Evolutionary conservation across 2,888 invertebrate genomes (phyloP).

Genomic region (Caradrina kadenii): DNA sequence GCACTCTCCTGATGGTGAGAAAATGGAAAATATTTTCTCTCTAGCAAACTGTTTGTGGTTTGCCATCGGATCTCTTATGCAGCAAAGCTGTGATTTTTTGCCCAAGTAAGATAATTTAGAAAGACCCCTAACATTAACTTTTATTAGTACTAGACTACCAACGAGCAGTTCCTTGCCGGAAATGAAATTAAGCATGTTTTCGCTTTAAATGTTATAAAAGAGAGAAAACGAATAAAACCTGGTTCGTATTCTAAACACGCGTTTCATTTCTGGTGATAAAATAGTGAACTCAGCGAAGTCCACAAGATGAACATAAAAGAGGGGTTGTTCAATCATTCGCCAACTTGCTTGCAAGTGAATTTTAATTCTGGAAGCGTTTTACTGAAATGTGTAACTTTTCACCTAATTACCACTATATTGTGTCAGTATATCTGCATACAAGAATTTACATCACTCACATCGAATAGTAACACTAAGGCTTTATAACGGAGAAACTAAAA

Average conservation of each 20-base stretch:
- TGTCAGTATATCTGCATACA: neutral
- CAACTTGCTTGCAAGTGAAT: slow-evolving; percentile 66
- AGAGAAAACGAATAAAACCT: slow-evolving; percentile 48
- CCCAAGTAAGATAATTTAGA: slow-evolving; percentile 94
- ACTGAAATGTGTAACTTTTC: slow-evolving; percentile 53
- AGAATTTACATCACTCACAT: neutral
- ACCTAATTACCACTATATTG: slow-evolving; percentile 49
- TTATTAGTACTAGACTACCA: slow-evolving; percentile 66
- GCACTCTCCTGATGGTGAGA: slow-evolving; percentile 95
- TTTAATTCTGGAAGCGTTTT: slow-evolving; percentile 59
- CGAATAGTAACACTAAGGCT: neutral
- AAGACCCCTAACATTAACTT: slow-evolving; percentile 63
- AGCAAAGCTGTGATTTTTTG: slow-evolving; percentile 98
- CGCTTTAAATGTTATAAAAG: slow-evolving; percentile 39
- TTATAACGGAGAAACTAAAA: neutral
- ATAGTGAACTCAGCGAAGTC: slow-evolving; percentile 89
- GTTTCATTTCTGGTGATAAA: slow-evolving; percentile 70
- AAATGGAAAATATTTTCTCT: slow-evolving; percentile 98
- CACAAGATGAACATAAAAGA: slow-evolving; percentile 74
- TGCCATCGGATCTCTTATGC: slow-evolving; percentile 98
- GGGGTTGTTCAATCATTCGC: slow-evolving; percentile 69
- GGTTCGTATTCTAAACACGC: slow-evolving; percentile 51
- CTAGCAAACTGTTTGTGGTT: slow-evolving; percentile 99
- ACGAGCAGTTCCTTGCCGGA: slow-evolving; percentile 60
- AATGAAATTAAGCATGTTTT: slow-evolving; percentile 65